phyloP scores from a whole-genome alignment of 2,888 invertebrate species.

The Orchesellides sinensis region DNA sequence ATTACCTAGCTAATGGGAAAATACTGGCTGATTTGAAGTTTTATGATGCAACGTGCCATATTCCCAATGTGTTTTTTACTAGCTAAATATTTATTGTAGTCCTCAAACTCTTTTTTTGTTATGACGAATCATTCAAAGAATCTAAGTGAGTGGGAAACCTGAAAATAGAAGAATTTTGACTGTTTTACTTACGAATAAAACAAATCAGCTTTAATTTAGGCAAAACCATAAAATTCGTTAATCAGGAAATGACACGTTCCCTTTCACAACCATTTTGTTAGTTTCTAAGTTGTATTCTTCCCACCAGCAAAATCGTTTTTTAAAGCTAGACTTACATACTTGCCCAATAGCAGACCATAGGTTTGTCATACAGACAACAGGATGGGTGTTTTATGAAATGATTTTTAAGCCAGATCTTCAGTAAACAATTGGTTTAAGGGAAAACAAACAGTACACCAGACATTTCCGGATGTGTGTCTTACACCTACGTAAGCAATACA shows the following conservation, averaged over 20 bases:
- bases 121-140: too few relatives aligned
- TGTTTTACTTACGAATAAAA: too few relatives aligned
- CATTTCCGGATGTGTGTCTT: conserved; percentile 55
- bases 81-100: neutral
- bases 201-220: too few relatives aligned
- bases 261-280: neutral
- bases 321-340: too few relatives aligned
- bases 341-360: too few relatives aligned
- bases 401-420: neutral
- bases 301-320: too few relatives aligned
- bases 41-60: conserved; percentile 44
- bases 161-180: too few relatives aligned
- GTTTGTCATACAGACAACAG: too few relatives aligned
- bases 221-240: too few relatives aligned
- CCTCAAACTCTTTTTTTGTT: too few relatives aligned
- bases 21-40: conserved; percentile 30
- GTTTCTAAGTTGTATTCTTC: neutral
- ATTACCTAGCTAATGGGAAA: conserved; percentile 49
- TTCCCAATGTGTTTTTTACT: conserved; percentile 2
- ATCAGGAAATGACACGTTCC: conserved; percentile 2
- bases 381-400: conserved; percentile 10
- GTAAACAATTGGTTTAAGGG: conserved; percentile 23
- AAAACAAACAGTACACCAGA: conserved; percentile 33
- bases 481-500: neutral
- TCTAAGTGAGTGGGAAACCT: too few relatives aligned